A percentile compares a stretch with the other conserved stretches of the same genome.
Conservation (phyloP, 2,797 vertebrate genomes). For the Lacerta viridis region DNA sequence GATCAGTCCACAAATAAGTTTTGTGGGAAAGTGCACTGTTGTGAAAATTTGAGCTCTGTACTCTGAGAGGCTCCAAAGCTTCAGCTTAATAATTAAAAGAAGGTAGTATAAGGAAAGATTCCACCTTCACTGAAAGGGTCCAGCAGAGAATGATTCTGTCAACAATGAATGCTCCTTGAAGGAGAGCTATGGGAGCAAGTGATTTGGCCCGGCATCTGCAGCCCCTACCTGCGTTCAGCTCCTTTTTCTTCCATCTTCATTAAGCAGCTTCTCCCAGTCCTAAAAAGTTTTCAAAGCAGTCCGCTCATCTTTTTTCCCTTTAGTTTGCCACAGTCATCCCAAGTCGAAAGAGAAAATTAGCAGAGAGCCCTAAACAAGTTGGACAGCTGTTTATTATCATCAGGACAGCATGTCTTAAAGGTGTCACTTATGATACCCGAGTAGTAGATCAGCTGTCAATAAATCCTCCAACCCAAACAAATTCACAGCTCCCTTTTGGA, state of each 20-base stretch:
- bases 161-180: not conserved
- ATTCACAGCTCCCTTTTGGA: constrained; percentile 42
- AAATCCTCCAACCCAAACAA: constrained; percentile 43
- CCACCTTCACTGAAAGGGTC: not conserved
- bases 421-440: not conserved
- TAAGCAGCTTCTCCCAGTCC: not conserved
- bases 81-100: not conserved
- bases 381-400: not conserved
- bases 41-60: not conserved
- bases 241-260: not conserved
- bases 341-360: not conserved
- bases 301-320: fast-evolving
- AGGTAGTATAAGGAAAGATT: not conserved
- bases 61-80: not conserved
- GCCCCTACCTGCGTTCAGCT: not conserved
- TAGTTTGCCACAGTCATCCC: not conserved
- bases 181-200: not conserved
- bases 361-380: not conserved
- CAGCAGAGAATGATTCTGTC: not conserved
- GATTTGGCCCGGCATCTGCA: fast-evolving
- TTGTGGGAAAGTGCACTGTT: too few relatives aligned
- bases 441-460: not conserved
- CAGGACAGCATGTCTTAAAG: constrained; percentile 18
- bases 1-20: too few relatives aligned
- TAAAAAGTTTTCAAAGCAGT: fast-evolving